These are phyloP conservation scores for Osmerus mordax DNA, from an alignment of 2,113 vertebrate species.

Conservation along the genomic window DNA sequence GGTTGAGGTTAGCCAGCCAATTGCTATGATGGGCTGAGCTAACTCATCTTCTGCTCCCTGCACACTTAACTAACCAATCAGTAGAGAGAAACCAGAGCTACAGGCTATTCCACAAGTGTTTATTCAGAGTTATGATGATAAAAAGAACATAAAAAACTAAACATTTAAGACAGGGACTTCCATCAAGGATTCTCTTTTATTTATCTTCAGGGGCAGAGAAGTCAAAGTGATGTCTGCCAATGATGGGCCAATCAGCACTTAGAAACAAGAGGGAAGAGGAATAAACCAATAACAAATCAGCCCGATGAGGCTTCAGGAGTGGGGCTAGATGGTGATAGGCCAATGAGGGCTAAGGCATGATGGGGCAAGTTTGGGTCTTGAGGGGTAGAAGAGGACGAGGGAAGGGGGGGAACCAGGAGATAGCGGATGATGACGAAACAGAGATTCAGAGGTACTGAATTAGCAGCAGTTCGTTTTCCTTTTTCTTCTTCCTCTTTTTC, in stretches of 20 bases:
- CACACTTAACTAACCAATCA: slow-evolving; percentile 1
- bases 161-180: slow-evolving; percentile 35
- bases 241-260: background rate
- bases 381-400: background rate
- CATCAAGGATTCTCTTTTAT: slow-evolving; percentile 13
- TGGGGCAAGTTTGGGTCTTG: slow-evolving; percentile 8
- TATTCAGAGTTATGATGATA: slow-evolving; percentile 43
- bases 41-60: background rate
- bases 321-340: background rate
- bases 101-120: slow-evolving; percentile 47
- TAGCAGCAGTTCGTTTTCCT: slow-evolving; percentile 58
- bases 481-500: slow-evolving; percentile 29
- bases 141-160: slow-evolving; percentile 49
- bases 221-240: background rate
- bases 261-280: slow-evolving; percentile 1
- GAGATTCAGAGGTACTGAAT: slow-evolving; percentile 55
- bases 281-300: background rate
- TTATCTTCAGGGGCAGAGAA: slow-evolving; percentile 12
- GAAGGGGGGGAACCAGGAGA: slow-evolving; percentile 11
- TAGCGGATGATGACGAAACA: slow-evolving; percentile 21
- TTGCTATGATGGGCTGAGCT: no score
- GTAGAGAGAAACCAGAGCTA: slow-evolving; percentile 36
- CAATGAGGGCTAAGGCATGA: slow-evolving; percentile 38
- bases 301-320: background rate
- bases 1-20: background rate